Conservation (phyloP, 2,888 invertebrate species). For the Petrolisthes cinctipes region DNA sequence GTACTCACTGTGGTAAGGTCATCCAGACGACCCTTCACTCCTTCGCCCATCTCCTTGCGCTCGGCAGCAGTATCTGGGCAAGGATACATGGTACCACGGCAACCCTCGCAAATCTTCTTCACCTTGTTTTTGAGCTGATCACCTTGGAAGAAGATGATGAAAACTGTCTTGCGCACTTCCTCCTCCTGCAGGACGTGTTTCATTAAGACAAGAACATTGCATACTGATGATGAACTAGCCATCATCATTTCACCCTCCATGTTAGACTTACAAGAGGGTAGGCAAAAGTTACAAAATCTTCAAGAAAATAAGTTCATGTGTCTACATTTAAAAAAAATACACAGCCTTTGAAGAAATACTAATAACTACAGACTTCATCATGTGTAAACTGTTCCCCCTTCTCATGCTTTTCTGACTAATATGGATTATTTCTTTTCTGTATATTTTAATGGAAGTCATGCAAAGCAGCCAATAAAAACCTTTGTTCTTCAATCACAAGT, state of each 20-base stretch:
- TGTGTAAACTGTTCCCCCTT: too few species aligned
- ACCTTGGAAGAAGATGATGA: slow-evolving; percentile 69
- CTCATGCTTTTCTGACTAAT: too few species aligned
- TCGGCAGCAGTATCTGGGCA: slow-evolving; percentile 66
- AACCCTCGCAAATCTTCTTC: slow-evolving; percentile 68
- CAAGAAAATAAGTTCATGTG: not conserved
- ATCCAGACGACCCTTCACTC: slow-evolving; percentile 66
- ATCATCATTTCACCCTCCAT: too few species aligned
- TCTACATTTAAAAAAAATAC: too few species aligned
- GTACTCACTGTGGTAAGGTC: slow-evolving; percentile 67
- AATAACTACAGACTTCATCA: too few species aligned
- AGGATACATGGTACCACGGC: slow-evolving; percentile 66
- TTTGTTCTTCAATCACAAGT: too few species aligned
- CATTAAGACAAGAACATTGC: not conserved
- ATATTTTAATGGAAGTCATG: too few species aligned
- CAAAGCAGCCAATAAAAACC: too few species aligned
- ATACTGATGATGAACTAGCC: not conserved
- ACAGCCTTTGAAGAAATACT: too few species aligned
- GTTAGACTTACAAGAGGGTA: not conserved
- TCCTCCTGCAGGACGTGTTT: slow-evolving; percentile 65
- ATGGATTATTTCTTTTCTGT: too few species aligned
- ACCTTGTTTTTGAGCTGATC: slow-evolving; percentile 68
- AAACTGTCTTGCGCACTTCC: slow-evolving; percentile 67
- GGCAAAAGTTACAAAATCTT: not conserved
- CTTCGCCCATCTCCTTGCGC: slow-evolving; percentile 66